Conservation (phyloP, 2,797 vertebrate genomes). For the Lindbergichthys nudifrons region DNA sequence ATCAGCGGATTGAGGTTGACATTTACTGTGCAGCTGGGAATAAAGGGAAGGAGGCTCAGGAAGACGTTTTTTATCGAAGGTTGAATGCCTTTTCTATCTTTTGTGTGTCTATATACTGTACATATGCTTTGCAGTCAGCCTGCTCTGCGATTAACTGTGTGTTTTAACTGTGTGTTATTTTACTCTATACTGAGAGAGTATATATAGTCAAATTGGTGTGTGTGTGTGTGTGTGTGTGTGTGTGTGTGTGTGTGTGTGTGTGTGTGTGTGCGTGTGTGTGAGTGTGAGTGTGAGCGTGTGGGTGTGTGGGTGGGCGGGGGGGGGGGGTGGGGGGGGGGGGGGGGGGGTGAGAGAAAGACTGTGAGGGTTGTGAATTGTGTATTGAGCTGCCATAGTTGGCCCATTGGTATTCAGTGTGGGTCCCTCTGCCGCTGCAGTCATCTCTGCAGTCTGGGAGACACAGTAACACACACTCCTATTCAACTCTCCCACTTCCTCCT, state of each 20-base stretch:
- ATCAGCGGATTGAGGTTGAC: conserved; percentile 52
- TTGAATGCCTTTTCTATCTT: conserved; percentile 19
- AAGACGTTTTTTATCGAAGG: conserved; percentile 28
- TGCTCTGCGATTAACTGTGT: not conserved
- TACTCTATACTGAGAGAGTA: too few species aligned
- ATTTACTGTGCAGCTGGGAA: conserved; percentile 51
- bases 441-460: conserved; percentile 81
- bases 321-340: not conserved
- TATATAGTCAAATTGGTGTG: too few species aligned
- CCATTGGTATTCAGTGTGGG: conserved; percentile 81
- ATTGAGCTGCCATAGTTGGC: conserved; percentile 69
- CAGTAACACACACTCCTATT: conserved; percentile 63
- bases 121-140: not conserved
- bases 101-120: not conserved
- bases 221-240: conserved; percentile 21
- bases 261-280: not conserved
- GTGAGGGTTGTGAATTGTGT: conserved; percentile 54
- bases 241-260: not conserved
- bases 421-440: conserved; percentile 80
- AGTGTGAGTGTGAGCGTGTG: conserved; percentile 23
- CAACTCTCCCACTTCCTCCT: conserved; percentile 43
- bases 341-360: conserved; percentile 6
- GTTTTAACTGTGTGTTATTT: not conserved
- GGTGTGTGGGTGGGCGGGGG: too few species aligned
- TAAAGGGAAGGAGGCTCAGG: conserved; percentile 30